phyloP scores from a whole-genome alignment of 2,888 invertebrate species.

The Cosmopolites sordidus region DNA sequence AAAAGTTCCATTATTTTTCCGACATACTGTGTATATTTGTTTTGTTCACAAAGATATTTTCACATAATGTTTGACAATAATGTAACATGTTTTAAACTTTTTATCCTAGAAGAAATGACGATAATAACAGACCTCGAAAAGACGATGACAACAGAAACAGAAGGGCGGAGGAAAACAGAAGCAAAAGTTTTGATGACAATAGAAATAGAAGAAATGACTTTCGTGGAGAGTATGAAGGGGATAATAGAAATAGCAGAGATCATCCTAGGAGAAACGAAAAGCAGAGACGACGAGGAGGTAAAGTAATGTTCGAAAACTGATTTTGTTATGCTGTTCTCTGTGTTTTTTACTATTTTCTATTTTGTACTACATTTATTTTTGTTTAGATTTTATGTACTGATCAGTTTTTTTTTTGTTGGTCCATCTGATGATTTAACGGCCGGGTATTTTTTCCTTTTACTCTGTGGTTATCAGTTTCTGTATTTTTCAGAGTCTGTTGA shows the following conservation, averaged over 20 bases:
- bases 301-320: not conserved
- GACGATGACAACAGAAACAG: conserved; percentile 20
- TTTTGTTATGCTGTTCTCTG: not conserved
- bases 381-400: too few species aligned
- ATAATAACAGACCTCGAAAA: conserved; percentile 16
- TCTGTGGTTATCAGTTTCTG: too few species aligned
- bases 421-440: too few species aligned
- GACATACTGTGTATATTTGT: too few species aligned
- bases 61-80: too few species aligned
- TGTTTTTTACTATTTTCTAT: not conserved
- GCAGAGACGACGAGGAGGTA: conserved; percentile 20
- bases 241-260: conserved; percentile 24
- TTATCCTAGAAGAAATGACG: conserved; percentile 15
- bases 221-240: conserved; percentile 18
- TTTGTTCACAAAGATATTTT: too few species aligned
- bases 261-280: conserved; percentile 18
- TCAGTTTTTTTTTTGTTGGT: too few species aligned
- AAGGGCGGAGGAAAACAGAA: conserved; percentile 14
- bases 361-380: too few species aligned
- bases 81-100: conserved; percentile 14
- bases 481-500: too few species aligned
- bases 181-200: conserved; percentile 19
- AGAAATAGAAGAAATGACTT: conserved; percentile 20
- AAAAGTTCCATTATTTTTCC: too few species aligned
- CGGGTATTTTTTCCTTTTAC: too few species aligned